Conservation (phyloP, 2,113 vertebrate genomes). For the Ophthalmolycus amberensis region DNA sequence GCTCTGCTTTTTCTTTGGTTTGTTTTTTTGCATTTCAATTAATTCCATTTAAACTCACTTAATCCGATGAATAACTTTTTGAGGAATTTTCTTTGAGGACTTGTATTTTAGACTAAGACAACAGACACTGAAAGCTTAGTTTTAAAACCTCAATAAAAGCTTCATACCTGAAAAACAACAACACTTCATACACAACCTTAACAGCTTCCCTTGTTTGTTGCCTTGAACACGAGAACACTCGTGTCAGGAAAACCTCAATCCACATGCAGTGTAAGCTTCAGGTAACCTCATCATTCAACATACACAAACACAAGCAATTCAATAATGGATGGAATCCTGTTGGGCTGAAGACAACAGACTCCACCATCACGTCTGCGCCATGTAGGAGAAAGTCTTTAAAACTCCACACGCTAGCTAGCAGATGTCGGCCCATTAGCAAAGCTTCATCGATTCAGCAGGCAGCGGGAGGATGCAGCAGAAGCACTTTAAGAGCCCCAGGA, state of each 20-base stretch:
- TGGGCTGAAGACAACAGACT: slow-evolving; percentile 38
- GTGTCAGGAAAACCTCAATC: background rate
- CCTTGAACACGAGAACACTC: background rate
- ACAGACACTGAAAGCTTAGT: background rate
- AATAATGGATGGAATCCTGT: slow-evolving; percentile 64
- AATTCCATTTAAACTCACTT: background rate
- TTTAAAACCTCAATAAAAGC: background rate
- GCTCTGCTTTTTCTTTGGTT: background rate
- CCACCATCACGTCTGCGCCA: slow-evolving; percentile 37
- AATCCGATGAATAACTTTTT: background rate
- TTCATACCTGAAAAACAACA: background rate
- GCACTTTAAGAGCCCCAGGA: slow-evolving; percentile 62
- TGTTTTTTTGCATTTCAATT: background rate
- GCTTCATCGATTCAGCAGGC: slow-evolving; percentile 69
- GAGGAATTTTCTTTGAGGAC: background rate
- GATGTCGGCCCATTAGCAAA: slow-evolving; percentile 74
- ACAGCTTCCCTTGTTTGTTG: background rate
- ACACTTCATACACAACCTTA: background rate
- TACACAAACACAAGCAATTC: slow-evolving; percentile 24
- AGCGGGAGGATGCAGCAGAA: slow-evolving; percentile 54
- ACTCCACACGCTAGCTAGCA: slow-evolving; percentile 49
- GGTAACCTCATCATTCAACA: slow-evolving; percentile 30
- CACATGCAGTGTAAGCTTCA: background rate
- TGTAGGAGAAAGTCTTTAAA: slow-evolving; percentile 62
- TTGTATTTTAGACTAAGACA: background rate